These are phyloP conservation scores for Sebastes baramenuke DNA, from an alignment of 2,797 vertebrate genomes.

Conservation along the genomic window DNA sequence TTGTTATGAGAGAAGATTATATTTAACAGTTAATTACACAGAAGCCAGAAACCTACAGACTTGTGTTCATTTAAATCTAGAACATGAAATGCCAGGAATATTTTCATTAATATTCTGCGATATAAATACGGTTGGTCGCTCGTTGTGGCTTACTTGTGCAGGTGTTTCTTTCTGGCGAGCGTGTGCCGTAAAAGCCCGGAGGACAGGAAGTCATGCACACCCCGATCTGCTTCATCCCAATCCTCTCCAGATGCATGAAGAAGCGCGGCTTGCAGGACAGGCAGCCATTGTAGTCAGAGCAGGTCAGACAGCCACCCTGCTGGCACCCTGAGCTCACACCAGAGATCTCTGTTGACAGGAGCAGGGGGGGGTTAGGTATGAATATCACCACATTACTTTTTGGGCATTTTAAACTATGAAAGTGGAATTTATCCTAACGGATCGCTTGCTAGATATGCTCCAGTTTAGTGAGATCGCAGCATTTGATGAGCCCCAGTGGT, in stretches of 20 bases:
- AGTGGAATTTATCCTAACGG: not conserved
- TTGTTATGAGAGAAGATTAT: not conserved
- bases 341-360: constrained; percentile 84
- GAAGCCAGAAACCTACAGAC: not conserved
- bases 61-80: not conserved
- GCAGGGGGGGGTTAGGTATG: not conserved
- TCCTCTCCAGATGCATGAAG: constrained; percentile 98
- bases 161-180: constrained; percentile 95
- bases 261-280: constrained; percentile 96
- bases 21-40: not conserved
- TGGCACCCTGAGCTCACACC: constrained; percentile 93
- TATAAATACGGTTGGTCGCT: not conserved
- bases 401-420: not conserved
- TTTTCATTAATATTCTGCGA: not conserved
- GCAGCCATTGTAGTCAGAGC: constrained; percentile 98
- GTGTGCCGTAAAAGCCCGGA: constrained; percentile 94
- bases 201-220: constrained; percentile 97
- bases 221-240: constrained; percentile 97
- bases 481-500: not conserved
- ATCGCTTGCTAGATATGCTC: not conserved
- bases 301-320: constrained; percentile 96
- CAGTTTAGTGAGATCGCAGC: not conserved
- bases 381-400: not conserved
- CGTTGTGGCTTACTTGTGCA: constrained; percentile 91
- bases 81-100: not conserved